Percentiles rank a stretch among this genome's conserved stretches.
phyloP scores from a whole-genome alignment of 2,113 vertebrate genomes.

The Nerophis ophidion region DNA sequence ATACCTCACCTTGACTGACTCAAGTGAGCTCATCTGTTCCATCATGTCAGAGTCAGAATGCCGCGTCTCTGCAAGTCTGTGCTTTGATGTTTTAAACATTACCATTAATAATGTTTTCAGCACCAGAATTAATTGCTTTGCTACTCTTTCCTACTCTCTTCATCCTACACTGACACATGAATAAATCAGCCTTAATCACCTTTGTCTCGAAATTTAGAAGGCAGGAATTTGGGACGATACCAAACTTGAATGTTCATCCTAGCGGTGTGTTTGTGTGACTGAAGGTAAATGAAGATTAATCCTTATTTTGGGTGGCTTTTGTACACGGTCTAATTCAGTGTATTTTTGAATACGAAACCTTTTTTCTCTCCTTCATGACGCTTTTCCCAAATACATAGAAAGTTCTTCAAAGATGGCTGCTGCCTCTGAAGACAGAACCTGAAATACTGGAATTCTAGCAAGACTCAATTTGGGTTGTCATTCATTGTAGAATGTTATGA shows the following conservation, averaged over 20 bases:
- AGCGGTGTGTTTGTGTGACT: slow-evolving; percentile 11
- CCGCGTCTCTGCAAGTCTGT: slow-evolving; percentile 53
- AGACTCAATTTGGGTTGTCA: slow-evolving; percentile 47
- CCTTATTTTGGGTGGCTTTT: slow-evolving; percentile 24
- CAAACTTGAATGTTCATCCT: slow-evolving; percentile 31
- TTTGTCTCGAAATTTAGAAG: slow-evolving; percentile 65
- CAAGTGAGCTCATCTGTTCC: slow-evolving; percentile 63
- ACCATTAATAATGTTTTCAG: slow-evolving; percentile 71
- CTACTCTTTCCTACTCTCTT: slow-evolving; percentile 57
- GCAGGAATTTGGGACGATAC: slow-evolving; percentile 54
- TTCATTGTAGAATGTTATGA: slow-evolving; percentile 59
- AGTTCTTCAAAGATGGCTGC: slow-evolving; percentile 21
- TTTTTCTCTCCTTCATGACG: slow-evolving; percentile 22
- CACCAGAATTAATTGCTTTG: slow-evolving; percentile 65
- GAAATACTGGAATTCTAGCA: slow-evolving; percentile 42
- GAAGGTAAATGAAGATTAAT: background rate
- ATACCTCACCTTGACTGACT: slow-evolving; percentile 63
- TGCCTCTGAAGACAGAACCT: slow-evolving; percentile 17
- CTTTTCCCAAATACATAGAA: slow-evolving; percentile 34
- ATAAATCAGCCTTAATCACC: slow-evolving; percentile 65
- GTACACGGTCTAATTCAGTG: slow-evolving; percentile 2
- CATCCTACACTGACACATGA: slow-evolving; percentile 49
- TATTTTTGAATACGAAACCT: slow-evolving; percentile 15
- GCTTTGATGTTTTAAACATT: slow-evolving; percentile 72
- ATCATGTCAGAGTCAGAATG: slow-evolving; percentile 56